A percentile compares a stretch with the other conserved stretches of the same genome.
phyloP scores from a whole-genome alignment of 2,797 vertebrate genomes.

The Clarias platycephalus region DNA sequence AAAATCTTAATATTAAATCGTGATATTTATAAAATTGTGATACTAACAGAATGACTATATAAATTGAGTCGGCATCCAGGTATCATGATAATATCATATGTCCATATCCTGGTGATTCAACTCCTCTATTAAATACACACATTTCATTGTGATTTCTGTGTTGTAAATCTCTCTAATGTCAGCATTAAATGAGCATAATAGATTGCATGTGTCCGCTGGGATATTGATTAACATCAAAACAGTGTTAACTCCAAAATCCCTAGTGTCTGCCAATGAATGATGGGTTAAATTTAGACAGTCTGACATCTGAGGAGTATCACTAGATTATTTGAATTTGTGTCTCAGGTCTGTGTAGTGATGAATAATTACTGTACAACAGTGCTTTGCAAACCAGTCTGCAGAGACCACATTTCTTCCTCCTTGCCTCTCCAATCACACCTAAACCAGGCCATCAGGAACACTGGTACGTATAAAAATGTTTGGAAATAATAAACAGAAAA shows the following conservation, averaged over 20 bases:
- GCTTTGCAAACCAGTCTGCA: not conserved
- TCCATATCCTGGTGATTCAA: too few species aligned
- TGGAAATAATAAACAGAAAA: not conserved
- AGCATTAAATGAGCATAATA: constrained; percentile 41
- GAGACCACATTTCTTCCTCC: not conserved
- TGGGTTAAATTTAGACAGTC: constrained; percentile 43
- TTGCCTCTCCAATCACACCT: not conserved
- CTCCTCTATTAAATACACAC: not conserved
- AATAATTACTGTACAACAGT: not conserved
- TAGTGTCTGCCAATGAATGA: constrained; percentile 41
- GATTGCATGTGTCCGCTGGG: constrained; percentile 30
- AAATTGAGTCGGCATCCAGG: too few species aligned
- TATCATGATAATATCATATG: too few species aligned
- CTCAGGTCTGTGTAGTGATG: not conserved
- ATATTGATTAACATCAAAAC: constrained; percentile 41
- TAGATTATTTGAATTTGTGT: constrained; percentile 24
- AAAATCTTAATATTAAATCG: too few species aligned
- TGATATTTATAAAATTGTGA: too few species aligned
- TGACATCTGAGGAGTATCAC: not conserved
- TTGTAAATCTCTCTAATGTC: constrained; percentile 41
- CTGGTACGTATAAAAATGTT: not conserved
- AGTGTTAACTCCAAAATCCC: constrained; percentile 23
- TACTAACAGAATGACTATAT: too few species aligned
- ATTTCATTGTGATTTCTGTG: constrained; percentile 16
- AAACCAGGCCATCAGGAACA: not conserved